Conservation (phyloP, 2,888 invertebrate genomes). For the Dasypogon diadema region DNA sequence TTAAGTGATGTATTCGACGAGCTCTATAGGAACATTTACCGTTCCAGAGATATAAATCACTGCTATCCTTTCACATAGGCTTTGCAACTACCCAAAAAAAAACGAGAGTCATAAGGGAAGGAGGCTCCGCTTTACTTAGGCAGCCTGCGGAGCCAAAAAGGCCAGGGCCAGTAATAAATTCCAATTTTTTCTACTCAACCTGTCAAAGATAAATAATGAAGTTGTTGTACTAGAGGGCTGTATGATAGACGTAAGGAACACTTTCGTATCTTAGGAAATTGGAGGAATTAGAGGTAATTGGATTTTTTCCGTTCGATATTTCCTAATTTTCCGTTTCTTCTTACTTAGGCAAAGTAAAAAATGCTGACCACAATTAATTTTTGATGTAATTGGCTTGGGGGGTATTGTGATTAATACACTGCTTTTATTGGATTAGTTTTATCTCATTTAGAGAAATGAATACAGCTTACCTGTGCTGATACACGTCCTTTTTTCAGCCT, state of each 20-base stretch:
- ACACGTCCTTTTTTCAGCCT: slow-evolving; percentile 80
- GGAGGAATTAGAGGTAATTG: slow-evolving; percentile 55
- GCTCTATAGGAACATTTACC: neutral
- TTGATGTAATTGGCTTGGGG: neutral
- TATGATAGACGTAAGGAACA: slow-evolving; percentile 35
- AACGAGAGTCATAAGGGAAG: slow-evolving; percentile 1
- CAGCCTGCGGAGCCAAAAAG: slow-evolving; percentile 23
- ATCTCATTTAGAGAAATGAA: neutral
- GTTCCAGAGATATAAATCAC: slow-evolving; percentile 37
- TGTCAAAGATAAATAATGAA: slow-evolving; percentile 57
- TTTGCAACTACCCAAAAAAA: slow-evolving; percentile 11
- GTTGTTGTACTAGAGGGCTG: slow-evolving; percentile 20
- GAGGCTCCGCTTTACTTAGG: neutral
- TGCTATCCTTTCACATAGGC: slow-evolving; percentile 40
- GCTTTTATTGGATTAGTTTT: slow-evolving; percentile 4
- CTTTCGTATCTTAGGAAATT: slow-evolving; percentile 41
- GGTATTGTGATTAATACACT: slow-evolving; percentile 9
- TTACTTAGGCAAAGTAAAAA: slow-evolving; percentile 22
- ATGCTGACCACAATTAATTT: slow-evolving; percentile 31
- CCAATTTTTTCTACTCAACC: slow-evolving; percentile 52
- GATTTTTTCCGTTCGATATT: slow-evolving; percentile 50
- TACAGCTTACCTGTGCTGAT: slow-evolving; percentile 78
- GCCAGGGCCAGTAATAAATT: slow-evolving; percentile 39
- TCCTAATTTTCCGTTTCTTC: slow-evolving; percentile 23
- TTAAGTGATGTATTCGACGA: too few species aligned